phyloP scores from a whole-genome alignment of 35 echinoderm and acorn worm genomes.

The Ophiothrix spiculata region DNA sequence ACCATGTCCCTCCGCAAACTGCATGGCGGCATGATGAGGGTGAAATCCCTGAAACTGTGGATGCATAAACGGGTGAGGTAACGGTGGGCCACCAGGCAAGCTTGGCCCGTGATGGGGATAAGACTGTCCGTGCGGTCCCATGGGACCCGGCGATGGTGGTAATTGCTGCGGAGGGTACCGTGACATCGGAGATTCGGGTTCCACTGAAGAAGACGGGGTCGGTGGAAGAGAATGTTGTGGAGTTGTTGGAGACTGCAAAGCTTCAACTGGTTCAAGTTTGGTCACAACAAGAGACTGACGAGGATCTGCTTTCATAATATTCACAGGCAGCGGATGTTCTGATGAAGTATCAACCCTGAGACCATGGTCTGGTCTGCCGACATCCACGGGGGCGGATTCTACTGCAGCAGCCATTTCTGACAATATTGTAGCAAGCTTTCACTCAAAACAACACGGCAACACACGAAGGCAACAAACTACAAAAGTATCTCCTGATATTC shows the following conservation, averaged over 20 bases:
- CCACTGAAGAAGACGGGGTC: background rate
- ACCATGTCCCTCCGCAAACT: too few relatives aligned
- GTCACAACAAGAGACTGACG: background rate
- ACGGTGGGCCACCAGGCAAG: background rate
- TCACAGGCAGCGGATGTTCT: background rate
- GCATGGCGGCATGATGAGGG: too few relatives aligned
- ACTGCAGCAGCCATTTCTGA: too few relatives aligned
- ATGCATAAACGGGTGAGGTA: background rate
- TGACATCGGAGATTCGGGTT: background rate
- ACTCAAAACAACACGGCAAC: too few relatives aligned
- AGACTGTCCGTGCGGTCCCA: background rate
- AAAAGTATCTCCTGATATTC: too few relatives aligned
- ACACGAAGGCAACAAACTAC: too few relatives aligned
- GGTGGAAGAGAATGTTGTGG: background rate
- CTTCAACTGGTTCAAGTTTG: background rate
- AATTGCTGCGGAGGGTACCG: background rate
- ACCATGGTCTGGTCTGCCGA: too few relatives aligned
- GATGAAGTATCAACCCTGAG: too few relatives aligned
- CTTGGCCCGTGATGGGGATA: background rate
- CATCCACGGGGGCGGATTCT: too few relatives aligned
- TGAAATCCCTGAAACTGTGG: too few relatives aligned
- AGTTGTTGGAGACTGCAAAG: background rate
- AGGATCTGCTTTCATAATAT: background rate
- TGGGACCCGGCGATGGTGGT: background rate
- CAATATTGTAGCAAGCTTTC: too few relatives aligned